Base-by-base conservation (phyloP, 2,888 invertebrate species). In the Sinopyrophorus schimmeli region DNA sequence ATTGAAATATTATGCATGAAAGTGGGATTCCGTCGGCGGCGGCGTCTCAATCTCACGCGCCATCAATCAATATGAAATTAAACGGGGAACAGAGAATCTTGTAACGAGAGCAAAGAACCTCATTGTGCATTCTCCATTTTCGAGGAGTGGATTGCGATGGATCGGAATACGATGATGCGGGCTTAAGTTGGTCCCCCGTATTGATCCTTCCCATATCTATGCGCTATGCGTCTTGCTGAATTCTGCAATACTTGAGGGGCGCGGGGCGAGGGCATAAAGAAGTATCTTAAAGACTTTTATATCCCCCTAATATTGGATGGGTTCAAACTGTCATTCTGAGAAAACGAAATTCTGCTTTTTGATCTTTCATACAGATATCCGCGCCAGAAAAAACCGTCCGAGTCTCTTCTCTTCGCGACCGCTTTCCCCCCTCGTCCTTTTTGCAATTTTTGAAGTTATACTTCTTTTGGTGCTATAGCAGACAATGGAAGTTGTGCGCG, bases 171-270 rank as follows among this genome's bases (percentile, higher is more conserved):
- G 63, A 64, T 65, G 64, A 65, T 64, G 62, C 63, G 58, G 63
- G 62, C 59, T 63, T 55, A 60, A 63, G 57, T 61, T 61, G 60
- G 57, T n/a, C n/a, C 59, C 62, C 62, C 57, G 66, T 67, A 67
- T 67, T 65, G 66, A 67, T 67, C n/a, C 61, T 67, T 57, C 63
- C 60, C 57, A 67, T 66, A 66, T 67, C 66, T 67, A 67, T 67
- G 67, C 67, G 65, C 64, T 65, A 62, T 65, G 66, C 66, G 67
- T 67, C 66, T 64, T 65, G 62, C 62, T 63, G 61, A 55, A 60
- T 55, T 58, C 58, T 64, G 63, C 64, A 64, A 63, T 62, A 61
- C 62, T 63, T 59, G 60, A 57, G 59, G 53, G 58, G 49, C 32
- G 51, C 31, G 54, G 49, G 58, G 49, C 32, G 51, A 30, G 54